Evolutionary conservation across 2,797 vertebrate genomes (phyloP), one percentile per base, ranked within the genome.

Genomic region (Xyrichtys novacula): DNA sequence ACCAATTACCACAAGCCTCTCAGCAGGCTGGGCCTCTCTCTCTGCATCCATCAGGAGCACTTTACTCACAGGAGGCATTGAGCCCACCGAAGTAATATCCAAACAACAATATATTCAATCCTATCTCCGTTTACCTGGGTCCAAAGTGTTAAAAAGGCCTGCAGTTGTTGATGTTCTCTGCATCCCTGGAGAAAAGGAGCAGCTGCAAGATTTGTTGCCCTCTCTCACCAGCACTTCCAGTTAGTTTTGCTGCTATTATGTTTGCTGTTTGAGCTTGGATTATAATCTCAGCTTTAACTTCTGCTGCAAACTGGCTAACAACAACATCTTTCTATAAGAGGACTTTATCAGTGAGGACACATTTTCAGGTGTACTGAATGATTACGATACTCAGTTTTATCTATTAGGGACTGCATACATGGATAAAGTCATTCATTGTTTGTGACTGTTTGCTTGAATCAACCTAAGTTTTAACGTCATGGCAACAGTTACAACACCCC

Each of bases 1-100:
- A 19, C 68, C 84, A 77, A 78, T 85, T 48, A 58, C 53, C 76
- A 80, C 68, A 58, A 63, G 78, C 74, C 59, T 47, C 57, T 79
- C 64, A 83, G 78, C 84, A 75, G 77, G 47, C 48, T 57, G 36
- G 55, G 46, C 46, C 57, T 34, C 23, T 56, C 61, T 54, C 25
- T 54, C 56, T 29, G 20, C 26, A 48, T 47, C 54, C 63, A 32
- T 29, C 69, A 64, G 20, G 23, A 54, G 52, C 63, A 49, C 78
- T 75, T 71, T 31, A 34, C 22, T 56, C 61, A 57, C 54, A 32
- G n/a, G 17, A 36, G 29, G n/a, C 46, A 55, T 57, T 47, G 46
- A 67, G 53, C 16, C n/a, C 22, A 31, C 38, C 25, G 36, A 65
- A 34, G 31, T 55, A 48, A 56, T 36, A 67, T 15, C 34, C 49